A percentile compares a stretch with the other conserved stretches of the same genome.
Conservation (phyloP, 2,888 invertebrate genomes). For the Tortricodes alternella region DNA sequence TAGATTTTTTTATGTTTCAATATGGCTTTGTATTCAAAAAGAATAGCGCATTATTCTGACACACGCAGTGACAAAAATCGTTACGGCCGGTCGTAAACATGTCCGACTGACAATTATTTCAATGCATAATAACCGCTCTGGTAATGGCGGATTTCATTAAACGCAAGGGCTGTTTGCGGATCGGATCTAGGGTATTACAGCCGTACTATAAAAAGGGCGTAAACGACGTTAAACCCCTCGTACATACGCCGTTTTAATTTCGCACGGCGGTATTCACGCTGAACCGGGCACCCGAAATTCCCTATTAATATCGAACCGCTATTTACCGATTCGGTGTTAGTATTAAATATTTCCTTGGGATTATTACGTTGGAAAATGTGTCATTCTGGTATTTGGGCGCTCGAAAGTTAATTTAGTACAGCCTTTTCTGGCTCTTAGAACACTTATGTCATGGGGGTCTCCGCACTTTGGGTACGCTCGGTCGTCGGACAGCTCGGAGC, state of each 20-base stretch:
- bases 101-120: constrained; percentile 44
- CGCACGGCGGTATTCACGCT: not conserved
- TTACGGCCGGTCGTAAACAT: constrained; percentile 37
- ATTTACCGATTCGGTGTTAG: constrained; percentile 7
- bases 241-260: not conserved
- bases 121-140: constrained; percentile 41
- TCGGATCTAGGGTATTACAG: constrained; percentile 16
- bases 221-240: not conserved
- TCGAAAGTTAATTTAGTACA: not conserved
- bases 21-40: too few species aligned
- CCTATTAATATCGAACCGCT: constrained; percentile 19
- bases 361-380: constrained; percentile 7
- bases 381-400: not conserved
- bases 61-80: not conserved
- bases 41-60: too few species aligned
- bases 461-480: too few species aligned
- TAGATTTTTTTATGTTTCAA: too few species aligned
- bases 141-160: constrained; percentile 33
- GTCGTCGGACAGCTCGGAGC: too few species aligned
- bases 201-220: not conserved
- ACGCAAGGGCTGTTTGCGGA: constrained; percentile 26
- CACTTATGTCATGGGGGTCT: not conserved
- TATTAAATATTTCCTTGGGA: constrained; percentile 24
- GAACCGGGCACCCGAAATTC: constrained; percentile 21
- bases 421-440: not conserved